These are phyloP conservation scores for Athene cunicularia DNA, from an alignment of 2,113 vertebrate genomes.

Conservation along the genomic window DNA sequence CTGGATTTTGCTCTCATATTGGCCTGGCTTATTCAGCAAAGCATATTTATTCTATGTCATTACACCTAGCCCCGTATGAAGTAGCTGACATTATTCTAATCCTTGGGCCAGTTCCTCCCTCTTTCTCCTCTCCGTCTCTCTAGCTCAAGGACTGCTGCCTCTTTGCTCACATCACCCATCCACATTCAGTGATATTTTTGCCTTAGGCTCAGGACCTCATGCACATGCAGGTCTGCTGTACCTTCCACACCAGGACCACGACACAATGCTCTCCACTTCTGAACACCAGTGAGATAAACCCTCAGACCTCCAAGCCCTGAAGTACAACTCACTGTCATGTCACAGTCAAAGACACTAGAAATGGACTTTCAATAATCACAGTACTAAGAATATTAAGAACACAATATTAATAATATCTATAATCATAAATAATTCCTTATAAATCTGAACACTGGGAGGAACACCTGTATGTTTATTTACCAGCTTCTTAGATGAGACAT, in stretches of 20 bases:
- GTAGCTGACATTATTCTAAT: not conserved
- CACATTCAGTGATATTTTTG: not conserved
- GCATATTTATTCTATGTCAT: not conserved
- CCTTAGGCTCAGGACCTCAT: rapidly evolving
- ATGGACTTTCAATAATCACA: not conserved
- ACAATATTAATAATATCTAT: no score
- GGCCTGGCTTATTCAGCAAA: not conserved
- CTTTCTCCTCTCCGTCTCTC: not conserved
- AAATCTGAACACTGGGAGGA: not conserved
- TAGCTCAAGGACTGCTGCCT: not conserved
- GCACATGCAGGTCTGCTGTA: not conserved
- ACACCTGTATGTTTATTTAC: not conserved
- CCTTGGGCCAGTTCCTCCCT: not conserved
- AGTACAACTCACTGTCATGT: rapidly evolving
- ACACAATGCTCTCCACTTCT: rapidly evolving
- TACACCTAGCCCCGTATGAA: not conserved
- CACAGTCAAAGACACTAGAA: not conserved
- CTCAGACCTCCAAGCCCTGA: not conserved
- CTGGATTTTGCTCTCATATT: not conserved
- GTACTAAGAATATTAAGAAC: no score
- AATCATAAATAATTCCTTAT: not conserved
- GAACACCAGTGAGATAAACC: not conserved
- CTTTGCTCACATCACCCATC: not conserved
- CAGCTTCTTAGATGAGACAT: not conserved
- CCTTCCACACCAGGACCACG: rapidly evolving